Conservation (phyloP, 2,113 vertebrate species). For the Pongo abelii region DNA sequence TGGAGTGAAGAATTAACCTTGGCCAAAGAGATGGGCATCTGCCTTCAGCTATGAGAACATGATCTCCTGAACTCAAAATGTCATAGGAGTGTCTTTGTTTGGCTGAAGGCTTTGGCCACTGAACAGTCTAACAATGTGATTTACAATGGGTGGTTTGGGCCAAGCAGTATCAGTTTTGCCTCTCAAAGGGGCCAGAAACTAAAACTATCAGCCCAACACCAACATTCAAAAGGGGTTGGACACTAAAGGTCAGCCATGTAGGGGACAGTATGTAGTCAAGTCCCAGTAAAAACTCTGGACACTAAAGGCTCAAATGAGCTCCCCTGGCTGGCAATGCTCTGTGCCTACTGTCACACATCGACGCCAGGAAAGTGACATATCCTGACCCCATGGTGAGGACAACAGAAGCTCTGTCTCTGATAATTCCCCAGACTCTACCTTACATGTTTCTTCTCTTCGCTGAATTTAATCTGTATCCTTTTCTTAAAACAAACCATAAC, state of each 20-base stretch:
- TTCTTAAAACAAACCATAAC: background rate
- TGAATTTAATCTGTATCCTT: background rate
- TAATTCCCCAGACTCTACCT: background rate
- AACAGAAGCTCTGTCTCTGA: background rate
- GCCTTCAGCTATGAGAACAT: background rate
- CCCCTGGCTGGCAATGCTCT: background rate
- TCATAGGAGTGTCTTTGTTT: background rate
- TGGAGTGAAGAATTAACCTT: background rate
- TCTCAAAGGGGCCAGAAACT: background rate
- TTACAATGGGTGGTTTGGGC: background rate
- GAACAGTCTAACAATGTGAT: background rate
- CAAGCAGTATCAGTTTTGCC: background rate
- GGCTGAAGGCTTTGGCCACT: background rate
- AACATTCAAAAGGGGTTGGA: background rate
- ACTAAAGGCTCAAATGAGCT: background rate
- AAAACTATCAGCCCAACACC: background rate
- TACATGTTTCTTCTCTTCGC: background rate
- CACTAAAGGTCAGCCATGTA: accelerated
- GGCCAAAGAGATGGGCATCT: background rate
- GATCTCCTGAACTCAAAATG: background rate
- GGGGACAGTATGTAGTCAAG: background rate
- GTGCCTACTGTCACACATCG: too few relatives aligned
- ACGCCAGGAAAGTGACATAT: background rate
- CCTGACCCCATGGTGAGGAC: background rate
- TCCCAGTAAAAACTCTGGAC: background rate